phyloP scores from a whole-genome alignment of 2,113 vertebrate genomes.

The Bos javanicus region DNA sequence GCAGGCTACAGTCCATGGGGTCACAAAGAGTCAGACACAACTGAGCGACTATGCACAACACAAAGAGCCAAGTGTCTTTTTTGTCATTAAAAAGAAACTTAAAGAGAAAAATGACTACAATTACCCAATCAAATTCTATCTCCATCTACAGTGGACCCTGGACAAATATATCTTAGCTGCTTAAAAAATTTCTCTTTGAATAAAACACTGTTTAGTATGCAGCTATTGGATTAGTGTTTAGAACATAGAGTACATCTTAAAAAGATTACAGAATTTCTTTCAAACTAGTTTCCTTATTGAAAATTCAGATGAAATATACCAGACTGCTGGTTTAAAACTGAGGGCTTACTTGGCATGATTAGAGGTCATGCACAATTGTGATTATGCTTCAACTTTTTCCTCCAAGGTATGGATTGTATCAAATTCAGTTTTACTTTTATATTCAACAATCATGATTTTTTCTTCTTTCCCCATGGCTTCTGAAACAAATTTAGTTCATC shows the following conservation, averaged over 20 bases:
- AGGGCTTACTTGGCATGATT: neutral
- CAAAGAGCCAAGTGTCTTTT: neutral
- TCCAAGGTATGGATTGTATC: neutral
- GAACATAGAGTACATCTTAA: neutral
- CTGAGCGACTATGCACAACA: neutral
- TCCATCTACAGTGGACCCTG: neutral
- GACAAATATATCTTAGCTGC: neutral
- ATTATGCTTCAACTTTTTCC: neutral
- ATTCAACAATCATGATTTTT: neutral
- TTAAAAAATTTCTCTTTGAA: neutral
- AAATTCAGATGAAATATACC: neutral
- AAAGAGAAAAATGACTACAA: neutral
- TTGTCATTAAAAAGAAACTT: neutral
- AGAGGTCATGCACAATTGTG: neutral
- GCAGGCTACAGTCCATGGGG: neutral
- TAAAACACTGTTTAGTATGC: neutral
- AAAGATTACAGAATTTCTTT: neutral
- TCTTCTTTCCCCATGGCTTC: neutral
- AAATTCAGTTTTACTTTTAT: neutral
- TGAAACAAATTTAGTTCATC: slow-evolving; percentile 32
- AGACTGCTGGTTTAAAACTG: neutral
- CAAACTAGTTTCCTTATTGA: neutral
- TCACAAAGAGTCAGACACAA: neutral
- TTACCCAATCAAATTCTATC: neutral
- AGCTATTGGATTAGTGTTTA: neutral